Evolutionary conservation across 2,113 vertebrate species (phyloP).

Genomic region (Crocuta crocuta): DNA sequence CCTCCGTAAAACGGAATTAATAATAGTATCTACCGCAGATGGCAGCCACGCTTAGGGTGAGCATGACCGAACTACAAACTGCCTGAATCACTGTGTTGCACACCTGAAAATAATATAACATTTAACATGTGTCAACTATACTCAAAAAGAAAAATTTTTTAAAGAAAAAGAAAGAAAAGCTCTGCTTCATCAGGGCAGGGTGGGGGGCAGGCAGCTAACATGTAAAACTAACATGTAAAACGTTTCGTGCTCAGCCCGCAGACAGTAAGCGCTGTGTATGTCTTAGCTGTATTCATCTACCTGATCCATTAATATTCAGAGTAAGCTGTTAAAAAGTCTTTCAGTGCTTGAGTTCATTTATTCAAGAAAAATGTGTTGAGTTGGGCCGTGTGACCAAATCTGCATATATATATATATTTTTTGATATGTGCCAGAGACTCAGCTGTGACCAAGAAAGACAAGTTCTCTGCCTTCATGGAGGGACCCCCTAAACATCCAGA

Average conservation of each 20-base stretch:
- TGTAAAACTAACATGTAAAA: too few relatives aligned
- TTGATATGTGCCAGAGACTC: background rate
- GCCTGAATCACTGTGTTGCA: background rate
- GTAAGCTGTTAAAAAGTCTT: background rate
- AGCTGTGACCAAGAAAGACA: background rate
- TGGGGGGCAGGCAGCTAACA: background rate
- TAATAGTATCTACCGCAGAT: background rate
- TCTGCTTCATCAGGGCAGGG: background rate
- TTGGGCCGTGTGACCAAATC: background rate
- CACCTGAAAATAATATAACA: background rate
- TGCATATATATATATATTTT: background rate
- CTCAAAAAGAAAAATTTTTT: too few relatives aligned
- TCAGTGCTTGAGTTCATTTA: background rate
- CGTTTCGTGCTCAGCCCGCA: too few relatives aligned
- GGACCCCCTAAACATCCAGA: background rate
- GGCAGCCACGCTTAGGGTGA: background rate
- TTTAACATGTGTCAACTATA: background rate
- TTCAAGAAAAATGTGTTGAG: background rate
- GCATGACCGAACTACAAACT: rapidly evolving
- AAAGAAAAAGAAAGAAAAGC: background rate
- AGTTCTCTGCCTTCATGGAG: background rate
- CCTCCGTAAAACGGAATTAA: background rate
- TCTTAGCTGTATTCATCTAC: background rate
- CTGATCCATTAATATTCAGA: background rate
- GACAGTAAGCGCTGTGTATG: background rate